Evolutionary conservation across 1,140 invertebrate genomes (phyloP), one percentile per base, ranked within the genome.

Genomic region (Cecropterus lyciades): DNA sequence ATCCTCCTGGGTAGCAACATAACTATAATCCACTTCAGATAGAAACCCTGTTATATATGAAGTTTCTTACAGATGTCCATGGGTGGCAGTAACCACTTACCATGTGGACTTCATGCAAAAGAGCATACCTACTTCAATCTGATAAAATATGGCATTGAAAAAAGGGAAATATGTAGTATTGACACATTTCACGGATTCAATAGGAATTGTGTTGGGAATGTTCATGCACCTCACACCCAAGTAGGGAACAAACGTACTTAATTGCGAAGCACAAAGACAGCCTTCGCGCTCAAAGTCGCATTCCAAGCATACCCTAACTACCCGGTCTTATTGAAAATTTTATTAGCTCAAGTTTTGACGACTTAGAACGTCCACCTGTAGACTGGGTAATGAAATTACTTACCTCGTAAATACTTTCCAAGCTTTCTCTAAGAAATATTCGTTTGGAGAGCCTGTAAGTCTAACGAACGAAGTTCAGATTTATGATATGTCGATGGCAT

Each of bases 261-360:
- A 57, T 43, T 45, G 55, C 40, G 40, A 57, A 1, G 11, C 40
- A 24, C 10, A 24, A 24, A 57, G 55, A 57, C 16, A 33, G 51
- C 15, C 40, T 42, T 13, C 3, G 17, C 8, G 9, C 7, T 24
- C 16, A n/a, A n/a, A 48, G 40, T 16, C 15, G 30, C 57, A 33
- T 60, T 60, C 57, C 30, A 33, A n/a, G 45, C 56, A 33, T 60
- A 60, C 9, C 30, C 14, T n/a, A 60, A 49, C 56, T 59, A 14
- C 10, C 14, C 27, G 57, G 49, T 60, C 57, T 60, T 49, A 60
- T 60, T 60, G 57, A 60, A 60, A 48, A 60, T 60, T 60, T 60
- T 57, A 45, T 42, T 48, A 60, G 27, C 5, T 37, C 57, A 49
- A 60, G 45, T 60, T 60, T 49, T 60, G 45, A 60, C 15, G 45